Conservation (phyloP, 2,888 invertebrate genomes). For the Polietes domitor region DNA sequence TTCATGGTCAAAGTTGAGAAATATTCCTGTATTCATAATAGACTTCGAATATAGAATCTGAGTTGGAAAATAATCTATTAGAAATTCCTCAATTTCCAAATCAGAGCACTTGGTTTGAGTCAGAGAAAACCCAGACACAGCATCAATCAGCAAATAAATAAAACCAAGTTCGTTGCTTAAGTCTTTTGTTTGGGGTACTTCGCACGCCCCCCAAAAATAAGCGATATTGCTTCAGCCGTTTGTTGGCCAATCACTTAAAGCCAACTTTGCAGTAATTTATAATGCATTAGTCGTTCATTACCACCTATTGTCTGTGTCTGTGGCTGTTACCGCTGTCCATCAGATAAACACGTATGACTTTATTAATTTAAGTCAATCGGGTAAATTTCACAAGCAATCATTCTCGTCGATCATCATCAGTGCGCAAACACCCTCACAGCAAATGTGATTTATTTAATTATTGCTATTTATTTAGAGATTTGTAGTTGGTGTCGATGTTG, state of each 20-base stretch:
- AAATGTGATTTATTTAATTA: constrained; percentile 27
- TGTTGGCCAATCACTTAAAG: background rate
- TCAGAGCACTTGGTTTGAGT: no score
- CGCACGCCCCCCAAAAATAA: no score
- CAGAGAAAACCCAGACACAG: no score
- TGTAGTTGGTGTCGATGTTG: background rate
- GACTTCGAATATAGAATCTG: no score
- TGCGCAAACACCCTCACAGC: constrained; percentile 10
- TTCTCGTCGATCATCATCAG: background rate
- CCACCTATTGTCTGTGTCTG: background rate
- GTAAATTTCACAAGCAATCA: constrained; percentile 16
- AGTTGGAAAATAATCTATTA: no score
- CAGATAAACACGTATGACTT: constrained; percentile 5
- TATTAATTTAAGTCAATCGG: constrained; percentile 15
- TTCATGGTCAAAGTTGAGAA: no score
- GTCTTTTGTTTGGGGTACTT: constrained; percentile 45
- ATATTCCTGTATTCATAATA: no score
- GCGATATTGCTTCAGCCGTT: constrained; percentile 14
- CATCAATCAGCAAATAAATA: no score
- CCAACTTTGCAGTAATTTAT: constrained; percentile 1
- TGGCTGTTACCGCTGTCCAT: background rate
- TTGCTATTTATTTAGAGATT: constrained; percentile 28
- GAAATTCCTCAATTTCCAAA: no score
- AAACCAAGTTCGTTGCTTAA: constrained; percentile 42
- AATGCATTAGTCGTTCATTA: constrained; percentile 2